Evolutionary conservation across 1,140 invertebrate species (phyloP).

Genomic region (Ips typographus): DNA sequence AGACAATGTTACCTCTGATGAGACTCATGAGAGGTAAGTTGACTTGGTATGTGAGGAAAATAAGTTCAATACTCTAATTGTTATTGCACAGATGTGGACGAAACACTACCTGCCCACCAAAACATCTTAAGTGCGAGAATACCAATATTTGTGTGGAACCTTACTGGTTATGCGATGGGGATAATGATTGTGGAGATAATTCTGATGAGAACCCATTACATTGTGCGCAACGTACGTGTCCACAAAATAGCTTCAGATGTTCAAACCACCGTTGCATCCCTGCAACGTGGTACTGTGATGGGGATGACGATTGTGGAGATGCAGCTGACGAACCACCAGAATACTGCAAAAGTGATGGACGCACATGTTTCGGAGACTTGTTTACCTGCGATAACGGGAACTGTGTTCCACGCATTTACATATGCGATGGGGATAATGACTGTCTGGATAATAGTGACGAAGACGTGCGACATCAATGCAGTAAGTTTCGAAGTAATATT

Average conservation of each 20-base stretch:
- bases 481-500: conserved; percentile 56
- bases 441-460: conserved; percentile 93
- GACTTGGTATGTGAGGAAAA: background rate
- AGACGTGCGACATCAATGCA: conserved; percentile 87
- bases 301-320: conserved; percentile 88
- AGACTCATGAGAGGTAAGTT: conserved; percentile 69
- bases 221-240: conserved; percentile 85
- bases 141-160: conserved; percentile 95
- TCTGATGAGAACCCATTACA: conserved; percentile 90
- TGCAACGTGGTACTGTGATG: conserved; percentile 86
- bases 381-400: conserved; percentile 97
- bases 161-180: conserved; percentile 92
- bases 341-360: conserved; percentile 90
- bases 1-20: conserved; percentile 88
- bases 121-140: conserved; percentile 88
- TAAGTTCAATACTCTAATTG: background rate
- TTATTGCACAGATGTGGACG: conserved; percentile 64
- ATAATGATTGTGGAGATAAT: conserved; percentile 94
- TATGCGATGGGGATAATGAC: conserved; percentile 96
- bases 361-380: conserved; percentile 91
- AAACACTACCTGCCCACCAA: conserved; percentile 82
- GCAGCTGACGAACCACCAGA: conserved; percentile 86
- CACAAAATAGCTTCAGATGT: conserved; percentile 86
- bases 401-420: conserved; percentile 94
- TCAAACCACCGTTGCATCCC: conserved; percentile 86